Conservation (phyloP, 2,797 vertebrate genomes). For the Labroides dimidiatus region DNA sequence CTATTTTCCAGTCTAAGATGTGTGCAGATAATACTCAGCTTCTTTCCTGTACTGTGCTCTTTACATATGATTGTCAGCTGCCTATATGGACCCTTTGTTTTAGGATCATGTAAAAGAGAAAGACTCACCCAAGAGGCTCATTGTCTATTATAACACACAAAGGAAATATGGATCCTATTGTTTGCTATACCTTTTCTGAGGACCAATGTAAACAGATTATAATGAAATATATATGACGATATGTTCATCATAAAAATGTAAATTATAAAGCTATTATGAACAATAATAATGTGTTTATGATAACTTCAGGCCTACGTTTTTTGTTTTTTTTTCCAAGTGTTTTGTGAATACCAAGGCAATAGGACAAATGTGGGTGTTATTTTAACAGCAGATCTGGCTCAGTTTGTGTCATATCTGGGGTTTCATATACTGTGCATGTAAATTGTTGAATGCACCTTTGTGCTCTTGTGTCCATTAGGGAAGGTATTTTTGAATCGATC, state of each 20-base stretch:
- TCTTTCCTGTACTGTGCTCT: constrained; percentile 37
- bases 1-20: constrained; percentile 14
- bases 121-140: constrained; percentile 30
- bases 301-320: constrained; percentile 57
- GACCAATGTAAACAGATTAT: constrained; percentile 48
- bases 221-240: constrained; percentile 34
- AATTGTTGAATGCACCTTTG: constrained; percentile 15
- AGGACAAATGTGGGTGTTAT: not conserved
- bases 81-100: constrained; percentile 46
- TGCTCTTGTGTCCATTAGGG: constrained; percentile 51
- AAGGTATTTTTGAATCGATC: constrained; percentile 39
- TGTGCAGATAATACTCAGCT: constrained; percentile 32
- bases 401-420: not conserved
- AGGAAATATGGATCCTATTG: constrained; percentile 56
- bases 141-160: constrained; percentile 34
- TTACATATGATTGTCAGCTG: constrained; percentile 26
- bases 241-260: constrained; percentile 65
- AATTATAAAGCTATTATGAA: constrained; percentile 64
- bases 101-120: constrained; percentile 44
- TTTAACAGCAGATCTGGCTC: not conserved
- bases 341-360: not conserved
- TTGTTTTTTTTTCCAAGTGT: constrained; percentile 41
- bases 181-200: constrained; percentile 62
- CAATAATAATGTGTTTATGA: constrained; percentile 68
- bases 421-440: constrained; percentile 2